Base-by-base conservation (phyloP, 2,113 vertebrate species). In the Macroglossus sobrinus region DNA sequence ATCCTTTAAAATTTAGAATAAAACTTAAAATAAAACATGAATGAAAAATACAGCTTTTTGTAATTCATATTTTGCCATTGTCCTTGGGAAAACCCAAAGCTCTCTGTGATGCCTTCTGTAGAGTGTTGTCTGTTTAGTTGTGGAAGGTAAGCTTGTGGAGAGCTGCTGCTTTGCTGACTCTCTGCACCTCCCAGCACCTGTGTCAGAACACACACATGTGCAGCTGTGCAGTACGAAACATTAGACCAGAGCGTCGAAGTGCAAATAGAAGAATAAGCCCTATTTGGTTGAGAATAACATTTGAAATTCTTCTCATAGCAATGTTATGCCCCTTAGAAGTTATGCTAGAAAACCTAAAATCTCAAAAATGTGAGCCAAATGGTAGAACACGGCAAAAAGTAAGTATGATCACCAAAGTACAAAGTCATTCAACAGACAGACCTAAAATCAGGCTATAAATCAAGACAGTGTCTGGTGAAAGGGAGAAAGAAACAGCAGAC, bases 171-270 rank as follows among this genome's bases (percentile, higher is more conserved):
- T 81, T 30, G 33, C 14, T 68, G 40, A 0, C 15, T 69, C 28
- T 11, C 28, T 45, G 0, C 9, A 4, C 22, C 11, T 47, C 4
- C 2, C 55, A n/a, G 57, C 2, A 2, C 2, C 9, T 66, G 28
- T 3, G 12, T 61, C 40, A 53, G 85, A 43, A n/a, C 0, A 5
- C 0, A 1, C 4, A 24, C 1, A 0, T 14, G 9, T 2, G 12
- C 4, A 22, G 15, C 22, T 43, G 2, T 50, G 19, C 7, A 2
- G 22, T 1, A n/a, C 0, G 33, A 33, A 63, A 22, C 0, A 15
- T 40, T 76, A 59, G 21, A 57, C 2, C 16, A 30, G n/a, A 30
- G 24, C 22, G 47, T 16, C 7, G 2, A 28, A 9, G 21, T 69
- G 19, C 35, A 30, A 57, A 57, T 2, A 74, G 13, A 68, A 38